phyloP scores from a whole-genome alignment of 2,888 invertebrate genomes.

The Tholera decimalis region DNA sequence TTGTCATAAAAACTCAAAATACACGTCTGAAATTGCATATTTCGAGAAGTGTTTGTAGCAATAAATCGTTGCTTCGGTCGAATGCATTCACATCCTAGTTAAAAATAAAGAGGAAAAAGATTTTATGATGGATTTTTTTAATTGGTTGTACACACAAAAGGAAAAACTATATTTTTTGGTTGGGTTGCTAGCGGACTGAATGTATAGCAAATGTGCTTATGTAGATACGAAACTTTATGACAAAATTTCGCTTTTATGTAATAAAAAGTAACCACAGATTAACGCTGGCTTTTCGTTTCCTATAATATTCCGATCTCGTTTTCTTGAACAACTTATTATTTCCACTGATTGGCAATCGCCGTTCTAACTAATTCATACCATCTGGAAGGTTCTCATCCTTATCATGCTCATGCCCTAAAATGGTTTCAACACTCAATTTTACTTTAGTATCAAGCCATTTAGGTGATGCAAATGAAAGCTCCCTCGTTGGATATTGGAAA shows the following conservation, averaged over 20 bases:
- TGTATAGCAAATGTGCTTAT: no score
- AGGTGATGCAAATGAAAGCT: constrained; percentile 19
- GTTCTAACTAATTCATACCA: background rate
- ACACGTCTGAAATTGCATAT: constrained; percentile 10
- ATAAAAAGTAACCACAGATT: background rate
- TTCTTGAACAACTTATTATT: background rate
- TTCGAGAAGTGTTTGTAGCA: constrained; percentile 3
- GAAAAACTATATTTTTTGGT: no score
- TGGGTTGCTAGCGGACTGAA: background rate
- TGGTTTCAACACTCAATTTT: constrained; percentile 18
- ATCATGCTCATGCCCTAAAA: background rate
- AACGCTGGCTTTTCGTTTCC: background rate
- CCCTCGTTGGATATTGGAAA: background rate
- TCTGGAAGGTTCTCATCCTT: background rate
- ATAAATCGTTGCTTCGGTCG: constrained; percentile 1
- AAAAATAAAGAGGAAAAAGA: constrained; percentile 13
- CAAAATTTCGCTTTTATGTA: no score
- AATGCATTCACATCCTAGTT: constrained; percentile 10
- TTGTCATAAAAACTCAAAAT: constrained; percentile 21
- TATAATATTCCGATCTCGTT: background rate
- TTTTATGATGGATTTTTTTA: background rate
- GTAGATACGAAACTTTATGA: no score
- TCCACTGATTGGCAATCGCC: background rate
- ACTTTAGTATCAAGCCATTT: constrained; percentile 14
- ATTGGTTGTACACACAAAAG: background rate